Evolutionary conservation across 2,113 vertebrate genomes (phyloP).

Genomic region (Triplophysa dalaica): DNA sequence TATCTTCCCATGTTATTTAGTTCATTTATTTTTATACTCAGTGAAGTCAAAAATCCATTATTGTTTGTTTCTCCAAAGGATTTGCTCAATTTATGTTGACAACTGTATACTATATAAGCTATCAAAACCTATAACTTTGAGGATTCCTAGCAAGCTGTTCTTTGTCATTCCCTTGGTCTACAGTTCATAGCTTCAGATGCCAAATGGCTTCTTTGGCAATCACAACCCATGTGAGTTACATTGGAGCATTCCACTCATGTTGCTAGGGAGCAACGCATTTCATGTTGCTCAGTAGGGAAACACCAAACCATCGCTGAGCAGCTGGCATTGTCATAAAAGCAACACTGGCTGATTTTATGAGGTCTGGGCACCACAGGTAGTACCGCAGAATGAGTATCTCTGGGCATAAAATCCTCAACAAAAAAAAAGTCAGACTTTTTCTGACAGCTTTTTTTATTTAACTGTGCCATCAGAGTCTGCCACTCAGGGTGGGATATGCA

Average conservation of each 20-base stretch:
- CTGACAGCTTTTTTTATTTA: constrained; percentile 23
- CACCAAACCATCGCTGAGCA: constrained; percentile 29
- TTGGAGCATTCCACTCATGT: constrained; percentile 21
- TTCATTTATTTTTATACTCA: no score
- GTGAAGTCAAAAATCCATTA: no score
- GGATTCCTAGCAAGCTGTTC: constrained; percentile 4
- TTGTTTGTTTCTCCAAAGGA: no score
- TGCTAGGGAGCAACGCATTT: constrained; percentile 20
- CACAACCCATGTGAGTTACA: constrained; percentile 8
- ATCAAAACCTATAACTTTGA: neutral
- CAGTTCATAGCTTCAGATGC: constrained; percentile 10
- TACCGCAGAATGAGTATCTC: neutral
- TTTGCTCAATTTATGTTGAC: no score
- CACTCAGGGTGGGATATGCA: constrained; percentile 18
- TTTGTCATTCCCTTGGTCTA: constrained; percentile 10
- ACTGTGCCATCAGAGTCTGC: constrained; percentile 34
- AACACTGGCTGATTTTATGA: constrained; percentile 13
- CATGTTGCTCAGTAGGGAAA: constrained; percentile 28
- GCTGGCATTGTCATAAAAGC: constrained; percentile 39
- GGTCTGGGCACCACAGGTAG: constrained; percentile 29
- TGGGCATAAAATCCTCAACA: neutral
- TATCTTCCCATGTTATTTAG: no score
- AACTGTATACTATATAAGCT: no score
- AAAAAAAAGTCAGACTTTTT: constrained; percentile 13
- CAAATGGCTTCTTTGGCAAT: constrained; percentile 29